phyloP scores from a whole-genome alignment of 2,113 vertebrate genomes.

The Paralichthys olivaceus region DNA sequence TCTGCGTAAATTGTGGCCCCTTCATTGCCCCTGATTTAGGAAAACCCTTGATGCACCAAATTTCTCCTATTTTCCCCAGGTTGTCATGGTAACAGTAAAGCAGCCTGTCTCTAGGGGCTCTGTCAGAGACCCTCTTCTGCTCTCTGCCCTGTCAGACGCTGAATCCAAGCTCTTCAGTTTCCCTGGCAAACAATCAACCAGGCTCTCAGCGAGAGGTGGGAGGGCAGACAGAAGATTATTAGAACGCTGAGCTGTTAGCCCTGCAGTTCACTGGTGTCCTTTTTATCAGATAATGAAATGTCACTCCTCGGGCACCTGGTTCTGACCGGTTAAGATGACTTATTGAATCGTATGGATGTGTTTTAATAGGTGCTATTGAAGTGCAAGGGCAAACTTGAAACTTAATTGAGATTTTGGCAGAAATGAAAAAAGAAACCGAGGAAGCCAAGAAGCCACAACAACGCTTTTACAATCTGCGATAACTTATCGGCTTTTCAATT shows the following conservation, averaged over 20 bases:
- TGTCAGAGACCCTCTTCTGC: slow-evolving; percentile 32
- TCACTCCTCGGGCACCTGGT: background rate
- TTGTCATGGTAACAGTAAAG: slow-evolving; percentile 72
- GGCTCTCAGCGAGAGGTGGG: slow-evolving; percentile 12
- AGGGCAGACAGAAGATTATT: slow-evolving; percentile 26
- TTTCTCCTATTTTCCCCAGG: slow-evolving; percentile 29
- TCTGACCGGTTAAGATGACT: background rate
- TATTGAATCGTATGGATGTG: background rate
- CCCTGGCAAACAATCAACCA: slow-evolving; percentile 34
- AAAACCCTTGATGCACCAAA: background rate
- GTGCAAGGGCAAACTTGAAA: background rate
- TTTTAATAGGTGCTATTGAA: slow-evolving; percentile 23
- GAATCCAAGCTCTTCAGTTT: slow-evolving; percentile 35
- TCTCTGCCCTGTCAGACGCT: slow-evolving; percentile 1
- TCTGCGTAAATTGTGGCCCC: background rate
- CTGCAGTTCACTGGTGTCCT: slow-evolving; percentile 9
- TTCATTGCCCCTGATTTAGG: background rate
- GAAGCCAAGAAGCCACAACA: slow-evolving; percentile 6
- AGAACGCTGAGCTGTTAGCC: background rate
- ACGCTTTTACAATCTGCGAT: background rate
- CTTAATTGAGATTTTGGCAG: background rate
- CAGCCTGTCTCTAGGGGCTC: slow-evolving; percentile 57
- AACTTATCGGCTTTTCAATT: background rate
- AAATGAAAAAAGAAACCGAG: background rate
- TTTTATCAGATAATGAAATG: slow-evolving; percentile 56